phyloP scores from a whole-genome alignment of 2,888 invertebrate genomes.

The Digitonthophagus gazella region DNA sequence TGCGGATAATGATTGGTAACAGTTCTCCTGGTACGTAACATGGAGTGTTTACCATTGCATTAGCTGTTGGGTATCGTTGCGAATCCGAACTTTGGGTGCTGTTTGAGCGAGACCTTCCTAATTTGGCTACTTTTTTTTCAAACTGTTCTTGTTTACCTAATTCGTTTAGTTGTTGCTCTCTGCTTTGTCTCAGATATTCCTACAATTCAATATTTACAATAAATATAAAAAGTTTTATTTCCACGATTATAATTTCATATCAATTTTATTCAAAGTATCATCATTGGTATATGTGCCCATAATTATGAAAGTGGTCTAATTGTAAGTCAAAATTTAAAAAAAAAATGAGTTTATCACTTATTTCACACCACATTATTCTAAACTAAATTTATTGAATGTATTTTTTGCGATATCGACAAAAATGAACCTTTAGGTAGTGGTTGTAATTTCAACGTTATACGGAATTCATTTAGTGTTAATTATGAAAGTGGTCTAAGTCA shows the following conservation, averaged over 20 bases:
- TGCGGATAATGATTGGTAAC: slow-evolving; percentile 48
- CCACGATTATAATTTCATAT: not conserved
- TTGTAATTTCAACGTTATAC: too few relatives aligned
- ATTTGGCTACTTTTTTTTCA: slow-evolving; percentile 36
- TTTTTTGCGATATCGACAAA: too few relatives aligned
- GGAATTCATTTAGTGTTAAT: too few relatives aligned
- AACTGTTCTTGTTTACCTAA: slow-evolving; percentile 52
- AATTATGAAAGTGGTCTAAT: too few relatives aligned
- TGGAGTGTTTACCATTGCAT: slow-evolving; percentile 39
- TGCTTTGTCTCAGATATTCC: slow-evolving; percentile 75
- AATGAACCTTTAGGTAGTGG: too few relatives aligned
- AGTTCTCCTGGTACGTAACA: slow-evolving; percentile 55
- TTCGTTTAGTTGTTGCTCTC: slow-evolving; percentile 75
- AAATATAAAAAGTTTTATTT: not conserved
- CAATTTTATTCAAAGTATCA: not conserved
- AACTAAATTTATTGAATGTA: too few relatives aligned
- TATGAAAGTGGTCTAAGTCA: too few relatives aligned
- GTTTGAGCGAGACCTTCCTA: slow-evolving; percentile 41
- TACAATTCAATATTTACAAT: slow-evolving; percentile 43
- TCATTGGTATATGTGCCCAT: too few relatives aligned
- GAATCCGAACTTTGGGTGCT: slow-evolving; percentile 42
- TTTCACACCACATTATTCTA: too few relatives aligned
- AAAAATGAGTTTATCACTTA: too few relatives aligned
- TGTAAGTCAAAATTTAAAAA: too few relatives aligned
- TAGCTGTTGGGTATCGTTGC: slow-evolving; percentile 40